phyloP scores from a whole-genome alignment of 2,888 invertebrate genomes.

The Theretra japonica region DNA sequence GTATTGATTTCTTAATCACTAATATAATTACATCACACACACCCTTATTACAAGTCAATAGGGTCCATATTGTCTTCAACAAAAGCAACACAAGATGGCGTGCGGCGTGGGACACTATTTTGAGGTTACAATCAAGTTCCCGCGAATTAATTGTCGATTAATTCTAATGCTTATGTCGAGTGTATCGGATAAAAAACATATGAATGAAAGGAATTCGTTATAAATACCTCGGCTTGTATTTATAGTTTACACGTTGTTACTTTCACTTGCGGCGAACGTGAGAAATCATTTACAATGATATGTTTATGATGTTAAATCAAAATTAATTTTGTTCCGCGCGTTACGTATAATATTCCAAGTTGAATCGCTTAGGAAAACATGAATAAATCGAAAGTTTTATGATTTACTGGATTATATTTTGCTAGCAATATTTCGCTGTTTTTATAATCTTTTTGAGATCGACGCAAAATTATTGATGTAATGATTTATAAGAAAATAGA shows the following conservation, averaged over 20 bases:
- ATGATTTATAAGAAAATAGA: not conserved
- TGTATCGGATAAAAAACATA: slow-evolving; percentile 58
- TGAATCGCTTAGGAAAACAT: not conserved
- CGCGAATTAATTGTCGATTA: slow-evolving; percentile 66
- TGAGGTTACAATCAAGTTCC: slow-evolving; percentile 72
- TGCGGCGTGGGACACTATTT: slow-evolving; percentile 70
- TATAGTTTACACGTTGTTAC: slow-evolving; percentile 11
- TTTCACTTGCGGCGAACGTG: slow-evolving; percentile 20
- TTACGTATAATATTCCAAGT: not conserved
- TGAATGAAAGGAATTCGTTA: slow-evolving; percentile 55
- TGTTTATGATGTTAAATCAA: slow-evolving; percentile 15
- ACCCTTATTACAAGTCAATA: slow-evolving; percentile 44
- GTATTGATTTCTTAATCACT: slow-evolving; percentile 55
- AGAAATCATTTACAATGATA: slow-evolving; percentile 22
- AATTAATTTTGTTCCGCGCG: slow-evolving; percentile 5
- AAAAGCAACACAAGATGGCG: slow-evolving; percentile 7
- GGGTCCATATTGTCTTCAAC: slow-evolving; percentile 44
- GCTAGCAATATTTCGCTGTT: not conserved
- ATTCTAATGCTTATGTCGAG: slow-evolving; percentile 59
- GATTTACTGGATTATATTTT: slow-evolving; percentile 5
- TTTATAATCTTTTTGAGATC: not conserved
- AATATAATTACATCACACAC: slow-evolving; percentile 38
- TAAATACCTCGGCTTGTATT: slow-evolving; percentile 33
- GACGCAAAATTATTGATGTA: not conserved
- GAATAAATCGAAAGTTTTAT: not conserved